Evolutionary conservation across 2,797 vertebrate species (phyloP).

Genomic region (Acanthopagrus latus): DNA sequence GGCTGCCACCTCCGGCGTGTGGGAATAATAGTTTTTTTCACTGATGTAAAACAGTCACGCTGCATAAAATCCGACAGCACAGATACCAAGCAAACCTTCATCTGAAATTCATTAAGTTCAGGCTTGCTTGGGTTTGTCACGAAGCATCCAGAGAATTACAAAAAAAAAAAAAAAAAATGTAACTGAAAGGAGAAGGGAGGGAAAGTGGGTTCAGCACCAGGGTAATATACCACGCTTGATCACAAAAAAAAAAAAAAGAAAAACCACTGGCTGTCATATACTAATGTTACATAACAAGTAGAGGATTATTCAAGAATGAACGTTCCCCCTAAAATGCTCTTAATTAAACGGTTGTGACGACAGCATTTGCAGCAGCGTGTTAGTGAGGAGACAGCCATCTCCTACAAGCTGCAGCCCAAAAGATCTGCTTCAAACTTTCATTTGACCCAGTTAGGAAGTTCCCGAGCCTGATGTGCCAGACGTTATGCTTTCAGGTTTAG

Average conservation of each 20-base stretch:
- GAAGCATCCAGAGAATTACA: conserved; percentile 16
- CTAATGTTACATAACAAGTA: conserved; percentile 26
- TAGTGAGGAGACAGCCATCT: conserved; percentile 6
- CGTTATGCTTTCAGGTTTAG: conserved; percentile 40
- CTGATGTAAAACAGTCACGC: background rate
- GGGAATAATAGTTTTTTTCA: background rate
- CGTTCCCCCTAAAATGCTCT: background rate
- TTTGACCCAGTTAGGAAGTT: conserved; percentile 57
- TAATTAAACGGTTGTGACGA: conserved; percentile 24
- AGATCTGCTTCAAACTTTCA: conserved; percentile 52
- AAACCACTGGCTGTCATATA: conserved; percentile 19
- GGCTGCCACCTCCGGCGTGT: too few species aligned
- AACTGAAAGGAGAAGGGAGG: background rate
- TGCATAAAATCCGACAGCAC: background rate
- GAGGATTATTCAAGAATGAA: conserved; percentile 5
- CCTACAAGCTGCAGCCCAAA: conserved; percentile 23
- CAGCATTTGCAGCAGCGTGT: conserved; percentile 1
- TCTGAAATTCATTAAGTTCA: conserved; percentile 4
- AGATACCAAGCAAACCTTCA: background rate
- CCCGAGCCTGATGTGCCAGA: conserved; percentile 7
- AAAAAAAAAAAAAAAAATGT: conserved; percentile 2
- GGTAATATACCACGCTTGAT: conserved; percentile 33
- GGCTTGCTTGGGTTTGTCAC: conserved; percentile 3
- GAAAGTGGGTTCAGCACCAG: conserved; percentile 13
- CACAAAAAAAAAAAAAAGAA: conserved; percentile 11